Evolutionary conservation across 2,113 vertebrate species (phyloP), one percentile per base, ranked within the genome.

Genomic region (Orycteropus afer): DNA sequence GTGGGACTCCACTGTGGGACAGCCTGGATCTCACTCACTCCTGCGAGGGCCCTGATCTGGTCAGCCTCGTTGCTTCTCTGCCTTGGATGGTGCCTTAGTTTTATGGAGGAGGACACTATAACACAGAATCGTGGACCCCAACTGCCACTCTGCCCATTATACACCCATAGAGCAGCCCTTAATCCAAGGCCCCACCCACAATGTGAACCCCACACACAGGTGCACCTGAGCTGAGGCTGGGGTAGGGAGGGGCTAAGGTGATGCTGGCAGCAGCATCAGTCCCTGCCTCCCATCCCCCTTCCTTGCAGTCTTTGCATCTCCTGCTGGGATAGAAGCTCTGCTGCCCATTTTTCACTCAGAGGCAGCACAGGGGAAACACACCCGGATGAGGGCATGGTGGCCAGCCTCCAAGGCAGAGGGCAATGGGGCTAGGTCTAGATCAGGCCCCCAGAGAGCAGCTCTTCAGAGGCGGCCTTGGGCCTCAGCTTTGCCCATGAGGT

Each of bases 191-290:
- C 59, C 71, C 45, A 2, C 12, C 82, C 69, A 5, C 20, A 29
- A 14, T 0, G 8, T 2, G 13, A 55, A 23, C 34, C 47, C 25
- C 1, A 2, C 59, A n/a, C n/a, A n/a, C n/a, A n/a, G n/a, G n/a
- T n/a, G n/a, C n/a, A n/a, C n/a, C n/a, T n/a, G n/a, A 29, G 34
- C 32, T 0, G 6, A 83, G 82, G 34, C n/a, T 0, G 0, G 18
- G 81, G 77, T 49, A 29, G 27, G 34, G 63, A 20, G 22, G 6
- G 12, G 32, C 61, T 34, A 1, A 17, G 65, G 34, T 17, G 3
- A 45, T 78, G n/a, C 69, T 27, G 57, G 29, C 23, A 23, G 49
- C 61, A 94, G 63, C 37, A 12, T 53, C 45, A 57, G 55, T 22
- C 20, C 18, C 55, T 57, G 18, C 55, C 55, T 57, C 51, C 20